These are phyloP conservation scores for Heptranchias perlo DNA, from an alignment of 2,113 vertebrate species.

Conservation along the genomic window DNA sequence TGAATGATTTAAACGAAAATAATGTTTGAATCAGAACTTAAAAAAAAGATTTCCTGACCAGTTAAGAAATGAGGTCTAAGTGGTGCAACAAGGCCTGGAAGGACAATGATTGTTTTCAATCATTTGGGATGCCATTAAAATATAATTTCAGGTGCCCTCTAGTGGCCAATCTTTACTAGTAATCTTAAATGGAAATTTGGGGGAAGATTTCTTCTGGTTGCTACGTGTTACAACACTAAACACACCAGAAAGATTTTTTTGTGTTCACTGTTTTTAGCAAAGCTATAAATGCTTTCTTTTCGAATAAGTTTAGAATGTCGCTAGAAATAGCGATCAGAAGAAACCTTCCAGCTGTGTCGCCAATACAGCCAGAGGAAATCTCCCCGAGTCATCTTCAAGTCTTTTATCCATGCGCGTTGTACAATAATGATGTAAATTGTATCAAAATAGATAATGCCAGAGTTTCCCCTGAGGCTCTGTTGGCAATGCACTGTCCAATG, in stretches of 20 bases:
- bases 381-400: too few species aligned
- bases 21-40: background rate
- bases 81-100: background rate
- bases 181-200: background rate
- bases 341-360: background rate
- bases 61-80: background rate
- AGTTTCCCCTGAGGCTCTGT: too few species aligned
- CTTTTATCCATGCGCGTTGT: too few species aligned
- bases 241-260: background rate
- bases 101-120: background rate
- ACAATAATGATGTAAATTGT: too few species aligned
- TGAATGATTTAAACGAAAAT: background rate
- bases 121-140: background rate
- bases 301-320: background rate
- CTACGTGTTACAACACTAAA: background rate
- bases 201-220: background rate
- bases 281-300: background rate
- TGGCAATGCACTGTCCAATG: too few species aligned
- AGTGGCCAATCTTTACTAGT: background rate
- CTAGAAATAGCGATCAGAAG: background rate
- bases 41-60: background rate
- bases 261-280: background rate
- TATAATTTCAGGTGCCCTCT: background rate
- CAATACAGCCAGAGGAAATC: too few species aligned
- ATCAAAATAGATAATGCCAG: too few species aligned